Percentiles rank a stretch among this genome's conserved stretches.
Conservation (phyloP, 2,113 vertebrate species). For the Podarcis muralis region DNA sequence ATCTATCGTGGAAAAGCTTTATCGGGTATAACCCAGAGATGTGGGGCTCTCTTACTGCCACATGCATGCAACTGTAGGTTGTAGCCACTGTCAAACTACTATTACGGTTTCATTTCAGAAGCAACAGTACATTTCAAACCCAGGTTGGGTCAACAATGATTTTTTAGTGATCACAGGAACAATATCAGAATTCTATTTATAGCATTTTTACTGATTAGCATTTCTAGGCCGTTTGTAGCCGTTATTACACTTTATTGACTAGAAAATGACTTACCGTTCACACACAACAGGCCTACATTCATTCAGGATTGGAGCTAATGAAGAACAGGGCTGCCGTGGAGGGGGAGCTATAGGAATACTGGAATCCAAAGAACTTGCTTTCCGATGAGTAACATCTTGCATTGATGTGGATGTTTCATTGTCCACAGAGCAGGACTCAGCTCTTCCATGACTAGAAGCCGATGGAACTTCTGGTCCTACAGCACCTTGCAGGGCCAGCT, state of each 20-base stretch:
- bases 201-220: neutral
- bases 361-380: slow-evolving; percentile 78
- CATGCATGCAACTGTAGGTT: neutral
- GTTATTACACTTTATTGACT: accelerated
- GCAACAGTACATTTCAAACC: neutral
- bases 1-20: neutral
- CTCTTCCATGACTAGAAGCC: slow-evolving; percentile 57
- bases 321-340: slow-evolving; percentile 93
- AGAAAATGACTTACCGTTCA: slow-evolving; percentile 84
- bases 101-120: neutral
- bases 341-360: slow-evolving; percentile 86
- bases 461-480: slow-evolving; percentile 80
- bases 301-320: slow-evolving; percentile 82
- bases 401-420: slow-evolving; percentile 67
- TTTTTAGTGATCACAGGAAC: no score
- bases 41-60: neutral
- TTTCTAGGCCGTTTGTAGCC: neutral
- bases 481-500: slow-evolving; percentile 84
- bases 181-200: neutral
- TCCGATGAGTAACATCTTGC: slow-evolving; percentile 79
- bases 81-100: neutral
- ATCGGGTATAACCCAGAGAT: neutral
- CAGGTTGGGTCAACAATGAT: neutral
- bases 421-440: slow-evolving; percentile 70
- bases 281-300: slow-evolving; percentile 91